phyloP scores from a whole-genome alignment of 2,113 vertebrate species.

The Forbesichthys papilliferus region DNA sequence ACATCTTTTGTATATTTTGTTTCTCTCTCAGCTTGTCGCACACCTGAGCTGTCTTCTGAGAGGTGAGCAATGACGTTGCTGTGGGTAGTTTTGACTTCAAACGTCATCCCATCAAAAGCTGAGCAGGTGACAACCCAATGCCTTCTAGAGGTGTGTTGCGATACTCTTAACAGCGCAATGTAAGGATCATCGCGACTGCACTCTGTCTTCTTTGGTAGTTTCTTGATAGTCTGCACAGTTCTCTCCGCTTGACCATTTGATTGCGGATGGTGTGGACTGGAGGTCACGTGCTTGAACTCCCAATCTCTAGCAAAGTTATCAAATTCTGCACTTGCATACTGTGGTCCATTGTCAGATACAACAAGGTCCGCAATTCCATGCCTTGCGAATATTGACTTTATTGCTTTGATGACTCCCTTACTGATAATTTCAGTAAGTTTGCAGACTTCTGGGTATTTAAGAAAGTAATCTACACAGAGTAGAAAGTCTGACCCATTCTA shows the following conservation, averaged over 20 bases:
- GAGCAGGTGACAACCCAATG: constrained; percentile 1
- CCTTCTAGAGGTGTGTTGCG: constrained; percentile 2
- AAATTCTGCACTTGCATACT: constrained; percentile 16
- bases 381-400: neutral
- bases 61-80: neutral
- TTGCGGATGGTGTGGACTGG: neutral
- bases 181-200: neutral
- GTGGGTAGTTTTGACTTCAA: constrained; percentile 21
- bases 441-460: constrained; percentile 16
- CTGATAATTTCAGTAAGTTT: constrained; percentile 4
- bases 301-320: constrained; percentile 7
- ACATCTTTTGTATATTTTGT: constrained; percentile 4
- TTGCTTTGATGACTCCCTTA: constrained; percentile 5
- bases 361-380: constrained; percentile 11
- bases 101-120: constrained; percentile 10
- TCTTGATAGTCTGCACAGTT: constrained; percentile 14
- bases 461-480: constrained; percentile 5
- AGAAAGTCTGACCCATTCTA: neutral
- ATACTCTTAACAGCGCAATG: constrained; percentile 13
- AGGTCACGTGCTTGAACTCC: constrained; percentile 10
- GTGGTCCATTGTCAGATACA: constrained; percentile 11
- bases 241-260: neutral
- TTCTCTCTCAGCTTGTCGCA: constrained; percentile 1
- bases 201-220: constrained; percentile 13
- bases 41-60: neutral